Conservation (phyloP, 2,888 invertebrate genomes). For the Polymixis flavicincta region DNA sequence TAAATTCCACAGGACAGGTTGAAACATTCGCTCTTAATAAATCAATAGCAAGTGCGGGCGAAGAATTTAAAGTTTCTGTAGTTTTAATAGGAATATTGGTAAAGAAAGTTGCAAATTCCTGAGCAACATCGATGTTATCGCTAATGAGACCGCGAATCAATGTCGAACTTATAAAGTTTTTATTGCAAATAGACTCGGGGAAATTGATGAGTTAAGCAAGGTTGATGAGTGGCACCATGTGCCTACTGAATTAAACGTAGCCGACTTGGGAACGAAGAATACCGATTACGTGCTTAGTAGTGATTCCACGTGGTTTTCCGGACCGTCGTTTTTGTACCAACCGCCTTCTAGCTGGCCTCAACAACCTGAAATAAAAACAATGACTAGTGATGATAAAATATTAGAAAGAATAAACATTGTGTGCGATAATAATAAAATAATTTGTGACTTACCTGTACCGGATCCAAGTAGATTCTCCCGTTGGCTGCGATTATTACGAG, state of each 20-base stretch:
- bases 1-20: too few species aligned
- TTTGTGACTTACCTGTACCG: conserved; percentile 3
- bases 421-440: not conserved
- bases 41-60: too few species aligned
- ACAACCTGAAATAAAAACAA: not conserved
- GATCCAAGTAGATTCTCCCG: conserved; percentile 3
- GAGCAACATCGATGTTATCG: too few species aligned
- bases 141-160: too few species aligned
- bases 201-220: not conserved
- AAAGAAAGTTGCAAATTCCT: too few species aligned
- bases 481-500: conserved; percentile 4
- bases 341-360: not conserved
- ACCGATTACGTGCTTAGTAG: not conserved
- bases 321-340: conserved; percentile 2
- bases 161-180: not conserved
- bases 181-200: not conserved
- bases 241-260: conserved; percentile 1
- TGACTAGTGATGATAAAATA: not conserved
- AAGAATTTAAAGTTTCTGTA: too few species aligned
- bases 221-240: not conserved
- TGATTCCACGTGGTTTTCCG: not conserved
- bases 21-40: too few species aligned
- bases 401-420: not conserved
- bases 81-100: too few species aligned
- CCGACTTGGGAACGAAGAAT: conserved; percentile 2